phyloP scores from a whole-genome alignment of 92 coral and sea anemone species.

The Porites evermanni region DNA sequence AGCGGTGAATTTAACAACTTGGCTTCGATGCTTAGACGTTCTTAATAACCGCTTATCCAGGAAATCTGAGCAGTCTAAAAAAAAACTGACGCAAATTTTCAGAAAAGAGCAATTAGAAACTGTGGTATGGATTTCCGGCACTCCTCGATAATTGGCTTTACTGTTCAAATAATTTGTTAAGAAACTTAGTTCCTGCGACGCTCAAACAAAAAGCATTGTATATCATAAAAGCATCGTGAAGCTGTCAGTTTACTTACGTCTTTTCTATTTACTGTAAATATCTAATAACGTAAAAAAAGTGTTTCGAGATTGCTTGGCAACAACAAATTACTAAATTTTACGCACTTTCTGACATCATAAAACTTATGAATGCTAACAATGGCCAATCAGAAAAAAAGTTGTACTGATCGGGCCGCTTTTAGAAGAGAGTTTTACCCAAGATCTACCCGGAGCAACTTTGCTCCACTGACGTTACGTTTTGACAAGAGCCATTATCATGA shows the following conservation, averaged over 20 bases:
- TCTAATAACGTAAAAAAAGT: not conserved
- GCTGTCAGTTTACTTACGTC: not conserved
- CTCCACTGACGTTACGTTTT: no score
- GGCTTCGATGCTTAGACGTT: not conserved
- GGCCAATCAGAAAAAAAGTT: no score
- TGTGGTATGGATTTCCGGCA: conserved; percentile 5
- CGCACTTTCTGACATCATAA: no score
- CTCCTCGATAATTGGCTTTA: conserved; percentile 1
- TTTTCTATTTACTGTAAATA: not conserved
- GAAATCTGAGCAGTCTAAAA: not conserved
- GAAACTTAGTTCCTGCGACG: not conserved
- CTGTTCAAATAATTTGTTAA: conserved; percentile 11
- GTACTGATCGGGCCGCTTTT: no score
- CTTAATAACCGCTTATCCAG: not conserved
- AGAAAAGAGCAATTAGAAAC: conserved; percentile 4
- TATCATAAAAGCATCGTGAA: conserved; percentile 8
- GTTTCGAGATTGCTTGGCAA: not conserved
- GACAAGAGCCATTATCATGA: no score
- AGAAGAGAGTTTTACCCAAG: no score
- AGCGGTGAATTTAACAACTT: not conserved
- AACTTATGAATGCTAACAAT: no score
- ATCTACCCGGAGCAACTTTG: no score
- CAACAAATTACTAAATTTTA: not conserved
- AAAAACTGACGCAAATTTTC: not conserved
- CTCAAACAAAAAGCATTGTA: not conserved